These are phyloP conservation scores for Chaunax sp. DNA, from an alignment of 2,797 vertebrate species.

Conservation along the genomic window DNA sequence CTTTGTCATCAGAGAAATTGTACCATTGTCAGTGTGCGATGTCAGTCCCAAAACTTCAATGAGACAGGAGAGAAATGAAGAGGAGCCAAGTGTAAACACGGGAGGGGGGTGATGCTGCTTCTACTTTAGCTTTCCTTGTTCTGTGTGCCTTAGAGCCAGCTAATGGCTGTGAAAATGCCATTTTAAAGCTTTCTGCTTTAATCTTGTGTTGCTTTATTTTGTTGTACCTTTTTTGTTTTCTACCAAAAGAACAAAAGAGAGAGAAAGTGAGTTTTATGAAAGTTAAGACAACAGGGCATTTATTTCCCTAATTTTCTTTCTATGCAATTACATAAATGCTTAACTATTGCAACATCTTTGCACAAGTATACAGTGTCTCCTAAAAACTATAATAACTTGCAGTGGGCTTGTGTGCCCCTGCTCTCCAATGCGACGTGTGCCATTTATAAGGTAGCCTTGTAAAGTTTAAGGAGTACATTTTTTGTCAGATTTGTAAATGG, in stretches of 20 bases:
- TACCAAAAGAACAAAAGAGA: constrained; percentile 54
- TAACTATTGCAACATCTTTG: constrained; percentile 64
- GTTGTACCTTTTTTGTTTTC: constrained; percentile 42
- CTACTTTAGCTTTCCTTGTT: constrained; percentile 70
- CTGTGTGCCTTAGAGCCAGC: constrained; percentile 79
- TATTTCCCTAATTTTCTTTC: constrained; percentile 61
- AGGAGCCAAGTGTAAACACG: constrained; percentile 41
- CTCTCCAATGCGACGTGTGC: constrained; percentile 41
- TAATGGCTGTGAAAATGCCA: constrained; percentile 63
- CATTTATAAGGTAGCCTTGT: constrained; percentile 37
- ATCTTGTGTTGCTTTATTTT: constrained; percentile 58
- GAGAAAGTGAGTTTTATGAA: constrained; percentile 37
- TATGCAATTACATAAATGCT: constrained; percentile 72
- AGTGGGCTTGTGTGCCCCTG: constrained; percentile 39
- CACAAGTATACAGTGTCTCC: constrained; percentile 59
- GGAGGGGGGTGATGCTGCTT: constrained; percentile 55
- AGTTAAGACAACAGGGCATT: constrained; percentile 57
- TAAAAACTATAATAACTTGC: constrained; percentile 44
- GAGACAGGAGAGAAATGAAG: constrained; percentile 56
- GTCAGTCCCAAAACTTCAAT: constrained; percentile 38
- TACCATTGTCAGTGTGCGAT: constrained; percentile 32
- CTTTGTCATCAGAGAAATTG: constrained; percentile 50
- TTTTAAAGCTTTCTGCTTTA: constrained; percentile 60
- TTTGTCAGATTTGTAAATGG: constrained; percentile 30
- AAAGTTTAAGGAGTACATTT: constrained; percentile 24